Percentiles rank a stretch among this genome's conserved stretches.
Conservation (phyloP, 2,888 invertebrate species). For the Augochlorella aurata region DNA sequence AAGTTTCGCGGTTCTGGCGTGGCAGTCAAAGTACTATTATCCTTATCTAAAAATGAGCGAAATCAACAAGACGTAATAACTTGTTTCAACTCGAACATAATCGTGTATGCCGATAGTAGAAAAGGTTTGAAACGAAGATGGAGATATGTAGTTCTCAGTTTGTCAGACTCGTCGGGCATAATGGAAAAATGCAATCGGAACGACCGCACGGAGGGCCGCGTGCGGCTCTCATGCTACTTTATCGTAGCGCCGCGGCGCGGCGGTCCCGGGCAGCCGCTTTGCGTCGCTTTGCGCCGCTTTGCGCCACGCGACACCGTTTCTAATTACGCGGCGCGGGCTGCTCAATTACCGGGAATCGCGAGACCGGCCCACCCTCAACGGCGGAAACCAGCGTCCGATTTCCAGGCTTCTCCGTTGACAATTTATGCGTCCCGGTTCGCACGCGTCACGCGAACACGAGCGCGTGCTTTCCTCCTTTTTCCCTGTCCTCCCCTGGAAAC, state of each 20-base stretch:
- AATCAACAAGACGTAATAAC: too few species aligned
- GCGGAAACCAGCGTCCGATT: neutral
- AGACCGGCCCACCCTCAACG: neutral
- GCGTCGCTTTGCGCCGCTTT: neutral
- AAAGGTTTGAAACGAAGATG: too few species aligned
- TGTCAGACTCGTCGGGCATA: too few species aligned
- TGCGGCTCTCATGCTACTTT: neutral
- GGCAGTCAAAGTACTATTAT: too few species aligned
- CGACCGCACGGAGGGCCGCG: neutral
- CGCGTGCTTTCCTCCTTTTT: neutral
- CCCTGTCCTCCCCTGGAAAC: neutral
- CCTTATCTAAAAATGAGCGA: too few species aligned
- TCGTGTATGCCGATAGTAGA: too few species aligned
- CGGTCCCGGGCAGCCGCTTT: neutral
- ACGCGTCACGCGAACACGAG: neutral
- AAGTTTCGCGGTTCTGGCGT: too few species aligned
- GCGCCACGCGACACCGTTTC: conserved; percentile 8
- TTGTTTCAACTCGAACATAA: too few species aligned
- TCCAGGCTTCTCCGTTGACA: conserved; percentile 12
- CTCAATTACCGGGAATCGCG: conserved; percentile 8
- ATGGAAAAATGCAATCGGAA: neutral
- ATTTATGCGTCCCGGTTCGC: conserved; percentile 5
- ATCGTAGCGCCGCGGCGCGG: neutral
- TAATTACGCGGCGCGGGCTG: neutral
- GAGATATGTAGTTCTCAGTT: too few species aligned